Percentiles rank a stretch among this genome's conserved stretches.
Conservation (phyloP, 2,888 invertebrate genomes). For the Drosophila phalerata region DNA sequence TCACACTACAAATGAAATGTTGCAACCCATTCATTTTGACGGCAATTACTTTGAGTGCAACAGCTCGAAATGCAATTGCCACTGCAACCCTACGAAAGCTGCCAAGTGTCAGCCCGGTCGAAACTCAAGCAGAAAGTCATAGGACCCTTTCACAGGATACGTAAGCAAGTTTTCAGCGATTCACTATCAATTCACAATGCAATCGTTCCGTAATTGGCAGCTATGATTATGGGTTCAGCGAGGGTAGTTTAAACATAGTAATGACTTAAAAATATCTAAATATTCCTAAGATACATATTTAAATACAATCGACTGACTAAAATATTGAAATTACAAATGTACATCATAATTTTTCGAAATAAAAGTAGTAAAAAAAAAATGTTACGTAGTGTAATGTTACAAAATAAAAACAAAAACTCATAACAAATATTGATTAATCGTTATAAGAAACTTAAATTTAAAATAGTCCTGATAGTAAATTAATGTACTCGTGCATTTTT, state of each 20-base stretch:
- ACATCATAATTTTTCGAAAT: no score
- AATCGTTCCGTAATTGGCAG: not conserved
- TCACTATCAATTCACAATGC: conserved; percentile 1
- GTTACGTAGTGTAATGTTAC: no score
- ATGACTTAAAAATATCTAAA: no score
- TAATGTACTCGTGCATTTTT: no score
- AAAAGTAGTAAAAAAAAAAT: no score
- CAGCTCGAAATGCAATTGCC: not conserved
- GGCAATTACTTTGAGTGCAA: conserved; percentile 51
- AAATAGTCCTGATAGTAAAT: no score
- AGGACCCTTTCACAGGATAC: no score
- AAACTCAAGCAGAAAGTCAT: not conserved
- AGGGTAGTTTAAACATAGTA: no score
- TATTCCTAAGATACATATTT: not conserved
- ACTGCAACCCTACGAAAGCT: not conserved
- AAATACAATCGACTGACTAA: not conserved
- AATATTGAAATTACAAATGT: no score
- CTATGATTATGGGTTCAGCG: not conserved
- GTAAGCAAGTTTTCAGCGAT: not conserved
- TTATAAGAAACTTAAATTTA: no score
- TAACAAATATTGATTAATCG: no score
- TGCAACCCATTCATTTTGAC: conserved; percentile 31
- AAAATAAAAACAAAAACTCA: no score
- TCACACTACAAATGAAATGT: conserved; percentile 23
- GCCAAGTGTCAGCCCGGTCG: conserved; percentile 1